Percentiles rank a stretch among this genome's conserved stretches.
phyloP scores from a whole-genome alignment of 2,888 invertebrate genomes.

The Himalopsyche kuldschensis region DNA sequence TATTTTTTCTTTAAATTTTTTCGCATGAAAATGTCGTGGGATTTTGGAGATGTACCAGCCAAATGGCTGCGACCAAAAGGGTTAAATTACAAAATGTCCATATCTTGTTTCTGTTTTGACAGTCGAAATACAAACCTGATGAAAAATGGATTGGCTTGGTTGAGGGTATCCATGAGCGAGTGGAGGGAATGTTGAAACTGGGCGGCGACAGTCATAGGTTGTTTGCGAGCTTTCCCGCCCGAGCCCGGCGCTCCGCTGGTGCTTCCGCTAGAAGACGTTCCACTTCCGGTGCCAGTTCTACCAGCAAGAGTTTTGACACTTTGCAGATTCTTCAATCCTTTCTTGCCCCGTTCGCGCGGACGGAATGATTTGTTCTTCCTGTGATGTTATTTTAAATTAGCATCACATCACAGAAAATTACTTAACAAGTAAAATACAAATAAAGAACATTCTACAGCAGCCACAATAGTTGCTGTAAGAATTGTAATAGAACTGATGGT shows the following conservation, averaged over 20 bases:
- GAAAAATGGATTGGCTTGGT: conserved; percentile 69
- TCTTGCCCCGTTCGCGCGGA: conserved; percentile 82
- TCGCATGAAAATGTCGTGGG: too few species aligned
- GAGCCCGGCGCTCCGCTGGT: conserved; percentile 48
- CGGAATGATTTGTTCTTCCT: conserved; percentile 93
- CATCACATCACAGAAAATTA: background rate
- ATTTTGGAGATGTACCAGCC: too few species aligned
- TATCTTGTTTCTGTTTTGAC: too few species aligned
- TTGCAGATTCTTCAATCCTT: conserved; percentile 87
- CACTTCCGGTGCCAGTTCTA: conserved; percentile 65
- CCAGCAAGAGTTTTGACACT: conserved; percentile 90
- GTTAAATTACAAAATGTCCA: background rate
- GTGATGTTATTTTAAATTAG: conserved; percentile 39
- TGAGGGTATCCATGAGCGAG: conserved; percentile 90
- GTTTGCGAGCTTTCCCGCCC: conserved; percentile 70
- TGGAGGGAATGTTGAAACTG: conserved; percentile 94
- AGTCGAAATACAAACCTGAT: conserved; percentile 49
- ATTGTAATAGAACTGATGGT: too few species aligned
- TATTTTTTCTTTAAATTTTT: too few species aligned
- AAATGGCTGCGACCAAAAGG: too few species aligned
- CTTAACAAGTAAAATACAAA: background rate
- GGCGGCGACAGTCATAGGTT: conserved; percentile 89
- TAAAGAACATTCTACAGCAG: too few species aligned
- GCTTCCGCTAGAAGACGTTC: conserved; percentile 55
- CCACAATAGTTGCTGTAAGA: too few species aligned